phyloP scores from a whole-genome alignment of 2,888 invertebrate species.

The Agrotis puta region DNA sequence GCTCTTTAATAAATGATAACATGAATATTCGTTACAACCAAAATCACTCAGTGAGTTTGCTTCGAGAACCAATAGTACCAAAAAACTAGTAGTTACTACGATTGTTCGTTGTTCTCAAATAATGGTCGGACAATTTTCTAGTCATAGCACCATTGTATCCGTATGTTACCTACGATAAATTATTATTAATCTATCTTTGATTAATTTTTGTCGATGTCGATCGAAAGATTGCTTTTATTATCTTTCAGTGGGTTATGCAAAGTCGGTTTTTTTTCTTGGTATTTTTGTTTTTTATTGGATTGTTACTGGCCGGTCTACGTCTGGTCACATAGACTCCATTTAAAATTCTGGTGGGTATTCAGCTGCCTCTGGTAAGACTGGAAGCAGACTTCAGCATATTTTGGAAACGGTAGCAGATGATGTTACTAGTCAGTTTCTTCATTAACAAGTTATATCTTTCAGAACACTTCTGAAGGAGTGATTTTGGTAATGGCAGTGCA shows the following conservation, averaged over 20 bases:
- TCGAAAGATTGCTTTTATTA: constrained; percentile 28
- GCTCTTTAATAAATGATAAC: too few relatives aligned
- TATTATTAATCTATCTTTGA: constrained; percentile 37
- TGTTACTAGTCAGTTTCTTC: too few relatives aligned
- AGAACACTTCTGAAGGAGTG: too few relatives aligned
- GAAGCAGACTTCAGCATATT: too few relatives aligned
- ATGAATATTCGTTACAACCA: too few relatives aligned
- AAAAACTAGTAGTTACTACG: constrained; percentile 16
- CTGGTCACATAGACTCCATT: too few relatives aligned
- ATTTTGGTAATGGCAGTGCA: too few relatives aligned
- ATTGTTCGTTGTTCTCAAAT: constrained; percentile 45
- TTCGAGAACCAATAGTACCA: constrained; percentile 34
- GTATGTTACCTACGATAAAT: constrained; percentile 37
- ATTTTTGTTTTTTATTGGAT: neutral
- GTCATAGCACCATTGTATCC: constrained; percentile 34
- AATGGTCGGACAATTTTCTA: constrained; percentile 39
- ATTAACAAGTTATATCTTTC: too few relatives aligned
- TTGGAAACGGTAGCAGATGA: too few relatives aligned
- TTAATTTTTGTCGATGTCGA: constrained; percentile 36
- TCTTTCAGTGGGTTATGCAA: constrained; percentile 10
- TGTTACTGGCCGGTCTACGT: neutral
- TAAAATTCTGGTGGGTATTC: too few relatives aligned
- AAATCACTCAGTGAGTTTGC: neutral
- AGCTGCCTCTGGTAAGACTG: too few relatives aligned
- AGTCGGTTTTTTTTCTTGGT: neutral